Base-by-base conservation (phyloP, 2,113 vertebrate species). In the human region DNA sequence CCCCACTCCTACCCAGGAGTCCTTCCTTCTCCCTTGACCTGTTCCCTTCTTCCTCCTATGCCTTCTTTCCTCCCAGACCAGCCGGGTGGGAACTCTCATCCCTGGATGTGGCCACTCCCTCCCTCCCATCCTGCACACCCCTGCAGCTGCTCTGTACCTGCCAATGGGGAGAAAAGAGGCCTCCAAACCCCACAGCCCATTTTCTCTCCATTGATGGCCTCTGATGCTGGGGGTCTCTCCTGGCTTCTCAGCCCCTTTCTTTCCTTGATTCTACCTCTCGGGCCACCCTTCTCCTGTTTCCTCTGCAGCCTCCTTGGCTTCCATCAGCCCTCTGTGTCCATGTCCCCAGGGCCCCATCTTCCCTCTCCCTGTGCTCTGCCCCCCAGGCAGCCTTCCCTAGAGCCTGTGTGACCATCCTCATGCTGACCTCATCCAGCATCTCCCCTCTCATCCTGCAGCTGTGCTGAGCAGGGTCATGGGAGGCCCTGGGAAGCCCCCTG, bases 1-100 rank as follows among this genome's bases (percentile, higher is more conserved):
- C 66, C 50, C 93, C 52, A 57, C 18, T 81, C 86, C 94, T 88
- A 88, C 76, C 73, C 18, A 48, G 45, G 84, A 90, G 81, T 27
- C 45, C 32, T 64, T 64, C 52, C 6, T 16, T 90, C 59, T 20
- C 45, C 40, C 66, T 85, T 78, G 86, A 57, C 86, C 59, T 73
- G 52, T 72, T 90, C 66, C 43, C 10, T 7, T 38, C 50, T 76
- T 70, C 40, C 25, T 88, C 52, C 48, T 40, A 27, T 85, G 18
- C 59, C 52, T 86, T 79, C 70, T 81, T 45, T 82, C 22, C 16
- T 55, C n/a, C 1, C 13, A 50, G 52, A 75, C 30, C 50, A 90
- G 35, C 32, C 89, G 57, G 55, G 25, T 35, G 9, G 9, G 88
- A n/a, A 30, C 52, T 40, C 32, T 38, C 52, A 11, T 17, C 22